A percentile compares a stretch with the other conserved stretches of the same genome.
phyloP scores from a whole-genome alignment of 2,888 invertebrate species.

The Drosophila anceps region DNA sequence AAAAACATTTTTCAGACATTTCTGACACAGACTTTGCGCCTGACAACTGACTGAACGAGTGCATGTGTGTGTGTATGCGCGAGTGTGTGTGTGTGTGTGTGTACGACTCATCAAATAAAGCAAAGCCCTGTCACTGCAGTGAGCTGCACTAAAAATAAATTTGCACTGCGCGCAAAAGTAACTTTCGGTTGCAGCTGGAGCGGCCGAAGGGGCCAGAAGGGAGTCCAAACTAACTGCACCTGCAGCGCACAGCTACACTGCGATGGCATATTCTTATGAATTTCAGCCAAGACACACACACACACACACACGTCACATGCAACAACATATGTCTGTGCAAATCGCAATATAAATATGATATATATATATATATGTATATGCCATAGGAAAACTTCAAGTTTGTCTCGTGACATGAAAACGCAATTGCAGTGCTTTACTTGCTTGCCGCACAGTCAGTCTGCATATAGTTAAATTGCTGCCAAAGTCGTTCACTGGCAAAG shows the following conservation, averaged over 20 bases:
- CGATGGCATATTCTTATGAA: constrained; percentile 38
- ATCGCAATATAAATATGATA: constrained; percentile 26
- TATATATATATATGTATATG: not conserved
- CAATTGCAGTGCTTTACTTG: constrained; percentile 13
- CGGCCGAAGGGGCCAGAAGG: not conserved
- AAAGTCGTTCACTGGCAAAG: constrained; percentile 1
- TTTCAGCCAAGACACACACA: constrained; percentile 16
- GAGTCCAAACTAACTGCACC: constrained; percentile 25
- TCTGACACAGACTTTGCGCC: constrained; percentile 70
- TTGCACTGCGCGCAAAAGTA: constrained; percentile 47
- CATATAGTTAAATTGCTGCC: constrained; percentile 7
- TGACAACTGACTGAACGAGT: constrained; percentile 34
- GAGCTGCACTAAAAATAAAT: constrained; percentile 70
- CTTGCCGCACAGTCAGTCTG: constrained; percentile 2
- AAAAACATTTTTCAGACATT: constrained; percentile 66
- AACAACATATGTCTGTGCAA: not conserved
- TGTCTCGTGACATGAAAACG: constrained; percentile 32
- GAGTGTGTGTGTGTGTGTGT: constrained; percentile 20
- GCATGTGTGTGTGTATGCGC: constrained; percentile 5
- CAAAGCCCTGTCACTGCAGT: constrained; percentile 55
- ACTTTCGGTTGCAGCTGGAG: constrained; percentile 31
- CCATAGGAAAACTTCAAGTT: constrained; percentile 22
- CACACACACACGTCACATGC: not conserved
- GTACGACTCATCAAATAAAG: constrained; percentile 55
- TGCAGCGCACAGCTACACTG: constrained; percentile 32